A percentile compares a stretch with the other conserved stretches of the same genome.
Conservation (phyloP, 1,140 invertebrate species). For the Gonioctena quinquepunctata region DNA sequence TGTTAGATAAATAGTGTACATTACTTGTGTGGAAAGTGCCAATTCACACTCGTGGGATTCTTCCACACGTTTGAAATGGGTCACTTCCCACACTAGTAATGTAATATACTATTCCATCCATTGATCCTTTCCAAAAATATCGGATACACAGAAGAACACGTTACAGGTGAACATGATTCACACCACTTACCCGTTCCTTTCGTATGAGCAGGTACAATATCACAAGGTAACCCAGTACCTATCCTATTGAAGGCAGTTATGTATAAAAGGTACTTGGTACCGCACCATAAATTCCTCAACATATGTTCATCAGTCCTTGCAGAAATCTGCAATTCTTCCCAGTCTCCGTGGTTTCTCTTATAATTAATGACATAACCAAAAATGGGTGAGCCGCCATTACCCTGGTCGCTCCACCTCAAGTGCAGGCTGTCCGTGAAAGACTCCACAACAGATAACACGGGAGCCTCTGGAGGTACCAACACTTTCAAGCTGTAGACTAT, state of each 20-base stretch:
- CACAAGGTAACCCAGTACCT: slow-evolving; percentile 84
- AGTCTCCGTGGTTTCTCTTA: slow-evolving; percentile 85
- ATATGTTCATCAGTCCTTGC: slow-evolving; percentile 77
- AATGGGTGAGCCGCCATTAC: slow-evolving; percentile 72
- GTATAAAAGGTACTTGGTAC: slow-evolving; percentile 84
- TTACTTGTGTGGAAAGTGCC: no score
- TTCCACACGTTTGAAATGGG: no score
- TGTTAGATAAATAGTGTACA: no score
- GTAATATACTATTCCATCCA: no score
- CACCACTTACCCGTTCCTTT: slow-evolving; percentile 78
- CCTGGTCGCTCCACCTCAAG: slow-evolving; percentile 66
- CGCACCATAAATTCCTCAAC: slow-evolving; percentile 81
- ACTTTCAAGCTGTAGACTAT: slow-evolving; percentile 76
- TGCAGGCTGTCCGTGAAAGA: slow-evolving; percentile 72
- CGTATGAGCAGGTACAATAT: slow-evolving; percentile 81
- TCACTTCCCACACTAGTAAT: no score
- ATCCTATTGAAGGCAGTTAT: slow-evolving; percentile 88
- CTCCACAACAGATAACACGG: slow-evolving; percentile 69
- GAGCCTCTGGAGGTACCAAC: slow-evolving; percentile 70
- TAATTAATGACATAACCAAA: slow-evolving; percentile 85
- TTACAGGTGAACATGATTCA: no score
- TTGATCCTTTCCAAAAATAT: no score
- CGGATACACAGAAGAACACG: no score
- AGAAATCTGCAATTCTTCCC: slow-evolving; percentile 83
- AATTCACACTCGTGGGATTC: no score